A percentile compares a stretch with the other conserved stretches of the same genome.
These are phyloP conservation scores for Danaus plexippus DNA, from an alignment of 1,140 invertebrate species.

Conservation along the genomic window DNA sequence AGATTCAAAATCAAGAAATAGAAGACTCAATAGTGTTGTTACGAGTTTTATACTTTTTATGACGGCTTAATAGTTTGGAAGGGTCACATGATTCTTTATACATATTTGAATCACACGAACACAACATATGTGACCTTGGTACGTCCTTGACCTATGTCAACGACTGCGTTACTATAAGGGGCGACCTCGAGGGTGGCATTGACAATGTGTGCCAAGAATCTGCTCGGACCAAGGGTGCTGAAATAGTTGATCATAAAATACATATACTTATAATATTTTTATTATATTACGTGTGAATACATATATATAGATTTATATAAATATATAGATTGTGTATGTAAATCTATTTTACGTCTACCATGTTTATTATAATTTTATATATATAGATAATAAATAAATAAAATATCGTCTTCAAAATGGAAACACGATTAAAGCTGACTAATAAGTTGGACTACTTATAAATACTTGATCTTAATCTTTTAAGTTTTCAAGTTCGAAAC, in stretches of 20 bases:
- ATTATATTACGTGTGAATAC: too few relatives aligned
- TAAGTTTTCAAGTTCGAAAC: too few relatives aligned
- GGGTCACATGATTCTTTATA: too few relatives aligned
- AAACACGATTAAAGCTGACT: background rate
- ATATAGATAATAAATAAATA: too few relatives aligned
- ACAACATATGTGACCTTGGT: conserved; percentile 9
- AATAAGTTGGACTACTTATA: background rate
- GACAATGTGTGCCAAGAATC: conserved; percentile 69
- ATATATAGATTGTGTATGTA: too few relatives aligned
- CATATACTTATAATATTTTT: too few relatives aligned
- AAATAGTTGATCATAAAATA: conserved; percentile 34
- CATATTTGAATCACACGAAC: too few relatives aligned
- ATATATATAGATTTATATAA: too few relatives aligned
- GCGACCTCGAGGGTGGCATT: conserved; percentile 64
- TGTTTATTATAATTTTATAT: too few relatives aligned
- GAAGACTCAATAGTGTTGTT: conserved; percentile 1
- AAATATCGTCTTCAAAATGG: too few relatives aligned
- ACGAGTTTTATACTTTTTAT: too few relatives aligned
- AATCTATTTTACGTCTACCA: too few relatives aligned
- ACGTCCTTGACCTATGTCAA: conserved; percentile 27
- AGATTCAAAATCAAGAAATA: conserved; percentile 10
- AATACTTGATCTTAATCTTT: conserved; percentile 1
- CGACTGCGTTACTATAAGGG: conserved; percentile 36
- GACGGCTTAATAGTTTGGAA: background rate
- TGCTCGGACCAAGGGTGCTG: conserved; percentile 70